Conservation (phyloP, 2,113 vertebrate genomes). For the Burhinus oedicnemus region DNA sequence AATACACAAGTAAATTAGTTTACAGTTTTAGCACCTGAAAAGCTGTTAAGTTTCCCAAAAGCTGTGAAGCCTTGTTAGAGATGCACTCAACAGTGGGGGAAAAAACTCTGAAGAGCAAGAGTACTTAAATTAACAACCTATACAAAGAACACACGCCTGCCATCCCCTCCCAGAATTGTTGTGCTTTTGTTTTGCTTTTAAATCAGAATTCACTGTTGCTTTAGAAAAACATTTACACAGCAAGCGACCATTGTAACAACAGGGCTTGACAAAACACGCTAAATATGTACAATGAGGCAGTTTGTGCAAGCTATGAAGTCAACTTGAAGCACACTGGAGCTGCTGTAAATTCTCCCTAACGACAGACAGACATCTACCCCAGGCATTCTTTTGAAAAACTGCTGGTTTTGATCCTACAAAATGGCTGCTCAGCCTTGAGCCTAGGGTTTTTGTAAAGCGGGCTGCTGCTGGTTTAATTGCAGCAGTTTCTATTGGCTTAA, state of each 20-base stretch:
- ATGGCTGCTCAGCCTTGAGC: neutral
- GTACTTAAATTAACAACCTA: neutral
- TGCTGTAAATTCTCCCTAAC: neutral
- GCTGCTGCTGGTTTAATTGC: neutral
- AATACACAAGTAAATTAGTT: neutral
- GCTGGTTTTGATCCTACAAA: neutral
- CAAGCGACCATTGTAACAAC: neutral
- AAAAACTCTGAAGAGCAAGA: neutral
- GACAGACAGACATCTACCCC: no score
- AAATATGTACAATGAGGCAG: accelerated
- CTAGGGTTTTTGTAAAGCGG: neutral
- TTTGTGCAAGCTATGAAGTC: neutral
- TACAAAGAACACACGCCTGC: neutral
- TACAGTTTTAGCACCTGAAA: neutral
- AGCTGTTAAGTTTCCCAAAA: neutral
- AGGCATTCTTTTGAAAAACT: neutral
- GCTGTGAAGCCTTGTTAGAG: neutral
- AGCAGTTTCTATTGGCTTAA: neutral
- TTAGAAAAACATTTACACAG: neutral
- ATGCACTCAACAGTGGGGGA: neutral
- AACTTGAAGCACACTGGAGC: neutral
- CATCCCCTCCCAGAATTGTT: neutral
- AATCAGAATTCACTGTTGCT: neutral
- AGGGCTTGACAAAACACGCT: neutral
- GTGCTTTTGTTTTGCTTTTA: neutral